Conservation (phyloP, 2,113 vertebrate genomes). For the Motacilla tschutschensis region DNA sequence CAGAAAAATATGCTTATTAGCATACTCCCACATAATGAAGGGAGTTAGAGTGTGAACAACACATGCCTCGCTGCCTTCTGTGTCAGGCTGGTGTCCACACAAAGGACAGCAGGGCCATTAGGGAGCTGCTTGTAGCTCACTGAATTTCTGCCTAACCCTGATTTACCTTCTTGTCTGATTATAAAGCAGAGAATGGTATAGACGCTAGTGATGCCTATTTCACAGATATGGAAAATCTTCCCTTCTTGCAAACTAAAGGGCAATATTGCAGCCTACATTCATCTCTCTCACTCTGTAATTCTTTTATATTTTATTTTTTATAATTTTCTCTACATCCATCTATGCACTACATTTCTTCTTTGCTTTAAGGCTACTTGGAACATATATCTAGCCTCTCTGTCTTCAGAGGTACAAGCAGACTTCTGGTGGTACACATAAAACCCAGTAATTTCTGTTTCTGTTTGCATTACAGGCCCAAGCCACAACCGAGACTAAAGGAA, state of each 20-base stretch:
- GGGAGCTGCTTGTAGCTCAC: neutral
- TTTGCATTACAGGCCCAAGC: neutral
- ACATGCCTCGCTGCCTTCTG: neutral
- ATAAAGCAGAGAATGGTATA: neutral
- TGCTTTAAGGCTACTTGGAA: neutral
- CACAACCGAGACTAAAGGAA: neutral
- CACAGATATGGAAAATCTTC: neutral
- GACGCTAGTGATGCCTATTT: neutral
- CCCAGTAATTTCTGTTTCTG: neutral
- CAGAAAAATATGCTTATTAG: neutral
- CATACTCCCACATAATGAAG: neutral
- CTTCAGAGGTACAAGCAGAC: neutral
- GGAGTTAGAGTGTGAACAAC: neutral
- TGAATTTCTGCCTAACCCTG: neutral
- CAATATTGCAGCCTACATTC: neutral
- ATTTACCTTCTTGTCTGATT: neutral
- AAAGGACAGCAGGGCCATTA: neutral
- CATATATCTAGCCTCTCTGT: neutral
- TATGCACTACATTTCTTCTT: neutral
- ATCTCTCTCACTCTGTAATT: neutral
- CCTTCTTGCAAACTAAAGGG: neutral
- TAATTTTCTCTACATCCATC: neutral
- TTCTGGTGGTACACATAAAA: neutral
- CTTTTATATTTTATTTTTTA: neutral
- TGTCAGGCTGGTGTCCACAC: neutral